These are phyloP conservation scores for Chironomus tentans DNA, from an alignment of 2,888 invertebrate genomes.

Conservation along the genomic window DNA sequence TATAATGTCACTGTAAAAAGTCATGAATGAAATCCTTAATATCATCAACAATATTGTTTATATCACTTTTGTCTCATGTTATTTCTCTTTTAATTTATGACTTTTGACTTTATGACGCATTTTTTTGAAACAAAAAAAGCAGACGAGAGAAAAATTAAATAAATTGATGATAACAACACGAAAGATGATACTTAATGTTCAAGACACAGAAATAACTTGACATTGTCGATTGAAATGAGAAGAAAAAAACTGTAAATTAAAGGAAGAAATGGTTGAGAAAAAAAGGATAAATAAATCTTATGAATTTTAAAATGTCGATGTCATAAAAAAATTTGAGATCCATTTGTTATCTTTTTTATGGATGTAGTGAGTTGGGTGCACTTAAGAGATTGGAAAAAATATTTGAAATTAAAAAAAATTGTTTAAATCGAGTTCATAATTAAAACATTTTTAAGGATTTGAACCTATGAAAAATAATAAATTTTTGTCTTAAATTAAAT, in stretches of 20 bases:
- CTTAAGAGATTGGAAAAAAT: too few species aligned
- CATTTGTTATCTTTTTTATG: slow-evolving; percentile 12
- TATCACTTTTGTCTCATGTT: background rate
- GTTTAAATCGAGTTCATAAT: too few species aligned
- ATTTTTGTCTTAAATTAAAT: background rate
- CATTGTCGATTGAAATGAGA: too few species aligned
- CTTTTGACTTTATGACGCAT: slow-evolving; percentile 20
- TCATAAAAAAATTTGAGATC: slow-evolving; percentile 13
- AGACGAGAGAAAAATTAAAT: background rate
- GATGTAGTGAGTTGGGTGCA: too few species aligned
- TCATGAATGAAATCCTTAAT: background rate
- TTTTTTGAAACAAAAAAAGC: background rate
- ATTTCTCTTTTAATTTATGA: slow-evolving; percentile 15
- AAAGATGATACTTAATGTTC: background rate
- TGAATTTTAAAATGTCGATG: background rate
- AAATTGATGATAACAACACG: slow-evolving; percentile 16
- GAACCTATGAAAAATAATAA: background rate
- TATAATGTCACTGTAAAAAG: background rate
- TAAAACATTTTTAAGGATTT: too few species aligned
- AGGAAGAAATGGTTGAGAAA: background rate
- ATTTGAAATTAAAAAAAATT: too few species aligned
- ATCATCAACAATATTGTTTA: background rate
- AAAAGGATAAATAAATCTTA: slow-evolving; percentile 22
- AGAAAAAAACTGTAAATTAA: background rate
- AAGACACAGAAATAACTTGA: too few species aligned